Percentiles rank a stretch among this genome's conserved stretches.
These are phyloP conservation scores for Lobophora halterata DNA, from an alignment of 2,888 invertebrate genomes.

Conservation along the genomic window DNA sequence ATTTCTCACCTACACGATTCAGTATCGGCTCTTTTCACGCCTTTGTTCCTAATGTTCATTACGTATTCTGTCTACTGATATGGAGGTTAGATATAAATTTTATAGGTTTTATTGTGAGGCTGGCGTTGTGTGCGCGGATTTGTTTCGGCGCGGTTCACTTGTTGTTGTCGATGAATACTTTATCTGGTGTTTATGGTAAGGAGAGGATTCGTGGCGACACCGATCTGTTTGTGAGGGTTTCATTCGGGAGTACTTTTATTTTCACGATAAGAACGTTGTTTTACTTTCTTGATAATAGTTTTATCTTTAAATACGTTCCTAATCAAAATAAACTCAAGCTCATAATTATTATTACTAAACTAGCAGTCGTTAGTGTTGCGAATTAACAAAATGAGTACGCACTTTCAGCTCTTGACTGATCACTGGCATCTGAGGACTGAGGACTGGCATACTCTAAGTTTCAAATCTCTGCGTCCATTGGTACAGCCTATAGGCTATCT, in stretches of 20 bases:
- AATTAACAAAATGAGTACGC: no score
- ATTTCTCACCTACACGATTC: constrained; percentile 66
- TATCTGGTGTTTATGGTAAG: constrained; percentile 44
- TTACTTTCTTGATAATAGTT: no score
- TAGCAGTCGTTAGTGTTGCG: no score
- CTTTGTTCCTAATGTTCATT: constrained; percentile 77
- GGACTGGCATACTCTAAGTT: no score
- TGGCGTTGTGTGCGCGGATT: constrained; percentile 56
- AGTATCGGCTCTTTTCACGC: constrained; percentile 69
- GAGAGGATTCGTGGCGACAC: constrained; percentile 31
- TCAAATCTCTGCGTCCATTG: no score
- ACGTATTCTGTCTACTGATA: constrained; percentile 72
- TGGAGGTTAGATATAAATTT: constrained; percentile 69
- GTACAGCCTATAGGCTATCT: no score
- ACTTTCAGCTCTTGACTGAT: no score
- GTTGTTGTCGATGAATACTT: constrained; percentile 45
- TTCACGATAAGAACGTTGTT: no score
- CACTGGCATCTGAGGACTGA: no score
- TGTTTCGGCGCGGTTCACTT: constrained; percentile 48
- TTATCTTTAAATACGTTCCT: no score
- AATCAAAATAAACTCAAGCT: no score
- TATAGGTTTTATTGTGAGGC: constrained; percentile 63
- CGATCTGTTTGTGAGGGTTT: constrained; percentile 2
- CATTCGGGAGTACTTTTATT: background rate
- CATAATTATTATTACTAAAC: no score